Conservation (phyloP, 2,888 invertebrate genomes). For the Chorisops tibialis region DNA sequence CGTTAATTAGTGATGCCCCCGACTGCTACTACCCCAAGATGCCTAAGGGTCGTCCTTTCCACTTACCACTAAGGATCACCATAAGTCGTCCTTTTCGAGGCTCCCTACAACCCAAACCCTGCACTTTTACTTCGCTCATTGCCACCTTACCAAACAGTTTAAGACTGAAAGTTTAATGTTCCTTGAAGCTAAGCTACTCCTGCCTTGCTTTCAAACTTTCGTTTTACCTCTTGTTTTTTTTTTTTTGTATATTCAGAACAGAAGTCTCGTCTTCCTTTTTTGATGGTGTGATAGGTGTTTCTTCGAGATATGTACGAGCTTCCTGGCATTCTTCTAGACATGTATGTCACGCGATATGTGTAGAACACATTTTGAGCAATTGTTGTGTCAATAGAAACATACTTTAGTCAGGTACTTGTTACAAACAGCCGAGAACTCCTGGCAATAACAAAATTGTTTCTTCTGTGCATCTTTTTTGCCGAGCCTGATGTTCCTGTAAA, state of each 20-base stretch:
- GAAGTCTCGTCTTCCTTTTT: too few relatives aligned
- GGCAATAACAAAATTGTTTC: too few relatives aligned
- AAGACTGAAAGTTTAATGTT: constrained; percentile 9
- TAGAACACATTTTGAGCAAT: constrained; percentile 4
- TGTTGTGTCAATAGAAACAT: constrained; percentile 20
- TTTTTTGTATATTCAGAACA: too few relatives aligned
- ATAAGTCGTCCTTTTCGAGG: neutral
- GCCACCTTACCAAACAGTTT: neutral
- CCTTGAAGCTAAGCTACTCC: neutral
- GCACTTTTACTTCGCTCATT: neutral
- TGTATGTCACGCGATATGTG: neutral
- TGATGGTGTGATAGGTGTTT: too few relatives aligned
- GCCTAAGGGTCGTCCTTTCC: neutral
- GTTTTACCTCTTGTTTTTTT: too few relatives aligned
- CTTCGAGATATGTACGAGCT: too few relatives aligned
- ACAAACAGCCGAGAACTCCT: too few relatives aligned
- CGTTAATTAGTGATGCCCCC: constrained; percentile 21
- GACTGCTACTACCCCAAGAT: too few relatives aligned
- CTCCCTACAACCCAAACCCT: too few relatives aligned
- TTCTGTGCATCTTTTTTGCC: too few relatives aligned
- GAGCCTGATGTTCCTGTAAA: too few relatives aligned
- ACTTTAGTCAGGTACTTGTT: constrained; percentile 10
- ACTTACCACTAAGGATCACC: constrained; percentile 1
- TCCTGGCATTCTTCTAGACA: too few relatives aligned
- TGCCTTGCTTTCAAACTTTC: neutral